Evolutionary conservation across 2,113 vertebrate species (phyloP).

Genomic region (Forbesichthys agassizii): DNA sequence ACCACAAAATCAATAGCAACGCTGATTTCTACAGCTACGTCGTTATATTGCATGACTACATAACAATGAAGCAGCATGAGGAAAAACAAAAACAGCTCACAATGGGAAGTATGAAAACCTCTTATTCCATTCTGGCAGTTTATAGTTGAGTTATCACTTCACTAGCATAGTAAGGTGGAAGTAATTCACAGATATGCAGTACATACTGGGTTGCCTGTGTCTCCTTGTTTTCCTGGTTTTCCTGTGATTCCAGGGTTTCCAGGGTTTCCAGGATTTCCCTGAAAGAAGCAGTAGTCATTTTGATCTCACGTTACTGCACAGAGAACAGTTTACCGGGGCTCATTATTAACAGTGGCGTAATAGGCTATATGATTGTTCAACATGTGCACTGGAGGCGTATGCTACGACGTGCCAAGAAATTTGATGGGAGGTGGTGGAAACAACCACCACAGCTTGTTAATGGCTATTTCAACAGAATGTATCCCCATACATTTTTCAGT

Average conservation of each 20-base stretch:
- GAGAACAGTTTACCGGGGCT: constrained; percentile 45
- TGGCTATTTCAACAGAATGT: constrained; percentile 8
- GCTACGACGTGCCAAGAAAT: constrained; percentile 39
- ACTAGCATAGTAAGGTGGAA: no score
- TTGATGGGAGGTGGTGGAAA: constrained; percentile 38
- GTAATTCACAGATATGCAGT: not conserved
- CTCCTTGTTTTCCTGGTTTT: constrained; percentile 90
- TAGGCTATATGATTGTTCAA: constrained; percentile 40
- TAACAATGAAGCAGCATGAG: no score
- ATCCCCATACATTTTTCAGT: no score
- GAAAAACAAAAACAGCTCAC: no score
- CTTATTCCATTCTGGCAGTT: not conserved
- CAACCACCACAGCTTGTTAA: constrained; percentile 29
- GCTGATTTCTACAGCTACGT: not conserved
- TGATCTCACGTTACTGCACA: constrained; percentile 26
- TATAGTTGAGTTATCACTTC: not conserved
- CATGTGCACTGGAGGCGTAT: constrained; percentile 33
- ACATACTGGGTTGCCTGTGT: constrained; percentile 87
- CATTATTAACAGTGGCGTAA: constrained; percentile 44
- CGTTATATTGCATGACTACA: not conserved
- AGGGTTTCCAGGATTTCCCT: constrained; percentile 91
- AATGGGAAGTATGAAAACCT: not conserved
- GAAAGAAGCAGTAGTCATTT: constrained; percentile 16
- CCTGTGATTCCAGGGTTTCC: constrained; percentile 90
- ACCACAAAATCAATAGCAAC: not conserved